Evolutionary conservation across 2,797 vertebrate genomes (phyloP), one percentile per base, ranked within the genome.

Genomic region (Tiaroga cobitis): DNA sequence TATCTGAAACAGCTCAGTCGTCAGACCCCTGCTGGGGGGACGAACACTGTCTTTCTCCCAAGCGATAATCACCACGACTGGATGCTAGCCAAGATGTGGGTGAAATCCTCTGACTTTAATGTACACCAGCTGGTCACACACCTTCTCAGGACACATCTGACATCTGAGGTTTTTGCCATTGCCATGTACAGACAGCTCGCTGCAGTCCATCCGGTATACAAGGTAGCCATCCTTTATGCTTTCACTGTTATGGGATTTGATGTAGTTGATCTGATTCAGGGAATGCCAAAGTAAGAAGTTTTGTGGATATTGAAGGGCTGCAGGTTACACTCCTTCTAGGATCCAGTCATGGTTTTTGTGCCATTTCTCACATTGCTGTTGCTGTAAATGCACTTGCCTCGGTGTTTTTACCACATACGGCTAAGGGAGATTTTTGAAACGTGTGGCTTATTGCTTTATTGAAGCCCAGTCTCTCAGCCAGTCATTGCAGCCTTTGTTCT

Each of bases 21-120:
- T 91, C 93, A 81, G 34, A 96, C 98, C 3, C 54, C 32, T 9
- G 0, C 11, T 32, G 96, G 96, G 32, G 90, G 96, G 6, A 91
- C 96, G 81, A 97, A 94, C 82, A 98, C 98, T 5, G 98, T 99
- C 89, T 99, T 97, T 92, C 92, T 99, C 73, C 97, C 98, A 84
- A 97, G 96, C 5, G 98, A 99, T 82, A 79, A 88, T 18, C 89
- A 96, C 1, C 92, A 96, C 0, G 98, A 99, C 91, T 99, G 98
- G 98, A 90, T 98, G 82, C 90, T 99, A 81, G 98, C 98, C n/a
- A 99, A 99, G 94, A 99, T 98, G 90, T 99, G 98, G 98, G 97
- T 97, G 43, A 97, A 97, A 11, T 99, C 97, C 0, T 91, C 97
- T 0, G 98, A 99, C 92, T 99, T 99, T 92, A 97, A 98, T 4